Base-by-base conservation (phyloP, 2,888 invertebrate genomes). In the Epistrophella euchroma region DNA sequence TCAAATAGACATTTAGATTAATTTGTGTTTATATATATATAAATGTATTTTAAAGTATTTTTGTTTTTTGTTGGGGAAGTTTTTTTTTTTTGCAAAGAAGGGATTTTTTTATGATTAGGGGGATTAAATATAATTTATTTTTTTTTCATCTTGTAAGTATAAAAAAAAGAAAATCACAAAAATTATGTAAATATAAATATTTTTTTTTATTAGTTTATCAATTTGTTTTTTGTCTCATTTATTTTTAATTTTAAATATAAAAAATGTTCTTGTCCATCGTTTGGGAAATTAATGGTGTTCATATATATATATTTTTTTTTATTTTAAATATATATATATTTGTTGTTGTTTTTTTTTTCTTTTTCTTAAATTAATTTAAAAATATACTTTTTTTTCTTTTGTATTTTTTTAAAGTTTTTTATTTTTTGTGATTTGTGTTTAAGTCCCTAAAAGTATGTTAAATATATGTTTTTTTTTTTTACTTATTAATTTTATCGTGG, bases 401-500 rank as follows among this genome's bases (percentile, higher is more conserved):
- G 19, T 62, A 68, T 79, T 72, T 55, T 84, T 81, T 45, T 5
- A n/a, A 25, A n/a, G 5, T 19, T 37, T 87, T 88, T 81, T 52
- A 5, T 70, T 72, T 76, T 71, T 82, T 85, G 81, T 86, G 73
- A 58, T 83, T 88, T 87, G 84, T 72, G 87, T 88, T 88, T 88
- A 87, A 87, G 87, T 88, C 88, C 82, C 79, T 82, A 85, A 88
- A 87, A 64, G 78, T 86, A 84, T 84, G 55, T 87, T 87, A 73
- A 76, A 88, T 81, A 82, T 74, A 85, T 79, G 55, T 85, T 47
- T 66, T 40, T 76, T 15, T 19, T 56, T 58, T 80, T 77, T 66
- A 56, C 58, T 68, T 68, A 68, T 68, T 52, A 37, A 52, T 88
- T 77, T 76, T 78, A 70, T 71, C 58, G 56, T 73, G 76, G 76